Percentiles rank a stretch among this genome's conserved stretches.
phyloP scores from a whole-genome alignment of 1,140 invertebrate genomes.

The Pantala flavescens region DNA sequence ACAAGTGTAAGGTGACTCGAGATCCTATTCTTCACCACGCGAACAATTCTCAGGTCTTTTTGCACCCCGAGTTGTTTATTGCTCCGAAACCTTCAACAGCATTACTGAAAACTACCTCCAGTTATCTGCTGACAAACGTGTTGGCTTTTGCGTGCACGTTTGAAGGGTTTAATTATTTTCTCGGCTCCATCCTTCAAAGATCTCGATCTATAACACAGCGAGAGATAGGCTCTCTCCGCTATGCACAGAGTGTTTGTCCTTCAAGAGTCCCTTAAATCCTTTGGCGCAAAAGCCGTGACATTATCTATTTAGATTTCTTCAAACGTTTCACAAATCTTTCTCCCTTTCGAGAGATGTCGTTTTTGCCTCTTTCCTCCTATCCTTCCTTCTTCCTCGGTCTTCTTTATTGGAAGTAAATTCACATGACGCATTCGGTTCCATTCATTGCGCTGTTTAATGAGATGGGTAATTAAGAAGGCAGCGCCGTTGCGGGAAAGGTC shows the following conservation, averaged over 20 bases:
- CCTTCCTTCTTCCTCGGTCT: not conserved
- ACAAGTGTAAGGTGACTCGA: no score
- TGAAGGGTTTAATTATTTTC: not conserved
- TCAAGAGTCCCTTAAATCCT: not conserved
- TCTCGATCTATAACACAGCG: not conserved
- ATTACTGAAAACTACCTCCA: not conserved
- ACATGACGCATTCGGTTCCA: not conserved
- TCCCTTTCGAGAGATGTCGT: not conserved
- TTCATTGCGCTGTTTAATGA: not conserved
- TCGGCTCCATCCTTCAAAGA: constrained; percentile 8
- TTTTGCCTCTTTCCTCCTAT: not conserved
- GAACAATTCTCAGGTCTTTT: not conserved
- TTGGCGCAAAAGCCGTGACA: not conserved
- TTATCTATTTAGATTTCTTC: not conserved
- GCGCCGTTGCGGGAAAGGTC: not conserved
- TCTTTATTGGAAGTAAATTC: not conserved
- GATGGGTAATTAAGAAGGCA: not conserved
- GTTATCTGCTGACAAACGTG: not conserved
- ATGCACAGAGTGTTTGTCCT: not conserved
- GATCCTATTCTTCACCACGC: not conserved
- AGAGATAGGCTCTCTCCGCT: not conserved
- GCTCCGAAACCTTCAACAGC: not conserved
- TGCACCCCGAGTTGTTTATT: not conserved
- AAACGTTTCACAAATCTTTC: not conserved
- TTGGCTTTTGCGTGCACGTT: not conserved